Base-by-base conservation (phyloP, 2,797 vertebrate species). In the Alauda arvensis region DNA sequence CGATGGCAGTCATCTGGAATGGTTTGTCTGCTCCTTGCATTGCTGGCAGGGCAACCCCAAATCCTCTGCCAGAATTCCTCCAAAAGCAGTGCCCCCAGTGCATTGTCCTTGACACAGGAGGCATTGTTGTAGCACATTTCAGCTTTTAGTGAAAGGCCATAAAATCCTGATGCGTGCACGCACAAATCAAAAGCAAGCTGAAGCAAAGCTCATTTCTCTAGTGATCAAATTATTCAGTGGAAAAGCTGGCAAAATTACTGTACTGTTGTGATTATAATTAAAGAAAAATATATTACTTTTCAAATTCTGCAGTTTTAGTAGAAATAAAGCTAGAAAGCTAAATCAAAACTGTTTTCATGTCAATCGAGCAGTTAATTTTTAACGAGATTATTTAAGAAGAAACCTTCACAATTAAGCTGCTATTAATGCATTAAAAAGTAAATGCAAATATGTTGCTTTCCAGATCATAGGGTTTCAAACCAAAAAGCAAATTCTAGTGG, bases 401-500 rank as follows among this genome's bases (percentile, higher is more conserved):
- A 85, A 67, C 14, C 43, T 70, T 92, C 49, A 87, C 74, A 87
- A 83, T 92, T 87, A 88, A 87, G 37, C 57, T 85, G 26, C 51
- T 91, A 51, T 87, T 90, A 87, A 83, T 87, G 77, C 57, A 63
- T 83, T 95, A 69, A 89, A 92, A 90, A 87, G 15, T 80, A 81
- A 88, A 90, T 90, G 82, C 67, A 90, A 83, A 85, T 93, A 39
- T 42, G 57, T 87, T 93, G 21, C 63, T 92, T 93, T 90, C 63
- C 84, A 85, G 52, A 81, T 89, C 76, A 71, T 17, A 46, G 39
- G 14, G 9, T 83, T 93, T 88, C 62, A 78, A 87, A 78, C 51
- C 28, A 72, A 85, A 87, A 81, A 77, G 42, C 34, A 90, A 81
- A 18, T 78, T 93, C 37, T 90, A 21, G 39, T 87, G 63, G n/a